These are phyloP conservation scores for Anthopleura xanthogrammica DNA, from an alignment of 92 coral and sea anemone species.

Conservation along the genomic window DNA sequence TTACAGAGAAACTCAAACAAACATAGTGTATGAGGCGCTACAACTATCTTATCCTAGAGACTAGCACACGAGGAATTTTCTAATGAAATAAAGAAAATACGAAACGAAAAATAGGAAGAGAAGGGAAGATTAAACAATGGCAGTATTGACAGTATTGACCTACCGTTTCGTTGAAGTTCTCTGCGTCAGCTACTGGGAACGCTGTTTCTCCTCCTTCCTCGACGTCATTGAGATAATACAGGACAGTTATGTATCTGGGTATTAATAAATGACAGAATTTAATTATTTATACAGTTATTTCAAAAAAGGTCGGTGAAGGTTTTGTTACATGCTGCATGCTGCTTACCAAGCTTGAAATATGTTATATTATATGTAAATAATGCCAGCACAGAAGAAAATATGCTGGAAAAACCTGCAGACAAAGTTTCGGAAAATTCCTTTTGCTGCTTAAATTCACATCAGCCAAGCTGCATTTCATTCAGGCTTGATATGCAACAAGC, in stretches of 20 bases:
- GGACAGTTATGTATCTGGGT: conserved; percentile 79
- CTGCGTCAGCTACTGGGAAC: conserved; percentile 89
- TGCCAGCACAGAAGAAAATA: no score
- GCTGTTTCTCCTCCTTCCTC: conserved; percentile 97
- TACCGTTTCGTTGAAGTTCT: conserved; percentile 90
- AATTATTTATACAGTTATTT: no score
- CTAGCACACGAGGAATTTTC: not conserved
- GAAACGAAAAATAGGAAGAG: not conserved
- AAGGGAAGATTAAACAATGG: no score
- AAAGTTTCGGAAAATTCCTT: no score
- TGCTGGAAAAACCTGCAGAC: no score
- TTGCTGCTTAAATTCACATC: no score
- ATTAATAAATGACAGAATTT: not conserved
- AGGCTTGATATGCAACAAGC: no score
- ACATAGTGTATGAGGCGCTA: not conserved
- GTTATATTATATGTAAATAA: no score
- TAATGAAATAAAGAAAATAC: not conserved
- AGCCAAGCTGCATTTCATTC: no score
- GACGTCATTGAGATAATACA: conserved; percentile 84
- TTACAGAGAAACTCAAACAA: no score
- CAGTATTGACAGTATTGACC: conserved; percentile 1
- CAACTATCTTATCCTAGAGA: not conserved
- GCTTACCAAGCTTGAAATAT: no score
- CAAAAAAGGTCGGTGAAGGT: not conserved
- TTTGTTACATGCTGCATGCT: not conserved